Base-by-base conservation (phyloP, 2,797 vertebrate species). In the Diglossa cyanea region DNA sequence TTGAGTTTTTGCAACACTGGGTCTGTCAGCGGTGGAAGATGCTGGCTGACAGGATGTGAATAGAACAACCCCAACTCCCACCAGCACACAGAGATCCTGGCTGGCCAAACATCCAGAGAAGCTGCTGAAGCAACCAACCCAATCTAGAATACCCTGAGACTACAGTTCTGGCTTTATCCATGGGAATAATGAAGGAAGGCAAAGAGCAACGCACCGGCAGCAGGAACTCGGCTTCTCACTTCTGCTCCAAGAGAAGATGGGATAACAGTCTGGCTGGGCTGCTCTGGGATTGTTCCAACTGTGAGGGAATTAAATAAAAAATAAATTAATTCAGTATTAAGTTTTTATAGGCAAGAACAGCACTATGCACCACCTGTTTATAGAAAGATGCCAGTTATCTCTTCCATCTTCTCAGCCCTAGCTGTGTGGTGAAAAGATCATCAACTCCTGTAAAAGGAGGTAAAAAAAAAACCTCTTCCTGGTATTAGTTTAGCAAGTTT, bases 231-330 rank as follows among this genome's bases (percentile, higher is more conserved):
- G 94, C 92, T 96, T 85, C 97, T 94, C 87, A 95, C 74, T 93
- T 98, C 98, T 3, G 96, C 91, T 97, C 97, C 98, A 39, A 97
- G 95, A 77, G 97, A 42, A 92, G 98, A 97, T 51, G 97, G 95
- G 42, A 71, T 89, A 88, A 97, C 80, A 24, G 93, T 98, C 97
- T 98, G 98, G 73, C 97, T 98, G 13, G 97, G 97, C 51, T 96
- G 97, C 97, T 98, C 98, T 13, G 99, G 98, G 84, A 98, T 98
- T 50, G 97, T 98, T 96, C 98, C 99, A 67, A 98, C 99, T 99
- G 91, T 78, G 51, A 47, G 70, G 39, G 17, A 88, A 93, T 24
- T 28, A 44, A 92, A 62, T 26, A 26, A 62, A 58, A 66, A 55
- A 48, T 6, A 61, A 19, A 7, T 23, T 70, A 26, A 74, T 16